Conservation (phyloP, 2,113 vertebrate species). For the Damaliscus lunatus region DNA sequence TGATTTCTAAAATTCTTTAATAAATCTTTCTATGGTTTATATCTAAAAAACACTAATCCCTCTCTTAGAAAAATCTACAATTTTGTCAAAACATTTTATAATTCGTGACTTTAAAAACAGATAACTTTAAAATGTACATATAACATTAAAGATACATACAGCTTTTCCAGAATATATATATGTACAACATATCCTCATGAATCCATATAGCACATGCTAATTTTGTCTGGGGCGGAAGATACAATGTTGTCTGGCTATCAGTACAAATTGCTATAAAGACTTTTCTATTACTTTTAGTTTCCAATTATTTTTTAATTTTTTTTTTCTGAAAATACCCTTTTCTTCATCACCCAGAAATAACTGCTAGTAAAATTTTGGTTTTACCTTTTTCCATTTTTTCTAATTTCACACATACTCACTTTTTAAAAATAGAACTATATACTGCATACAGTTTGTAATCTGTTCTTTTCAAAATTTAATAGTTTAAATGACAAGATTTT, state of each 20-base stretch:
- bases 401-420: neutral
- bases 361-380: neutral
- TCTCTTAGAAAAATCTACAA: neutral
- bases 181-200: neutral
- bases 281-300: neutral
- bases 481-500: neutral
- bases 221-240: neutral
- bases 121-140: neutral
- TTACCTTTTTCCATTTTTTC: neutral
- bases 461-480: neutral
- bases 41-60: neutral
- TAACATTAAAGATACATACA: neutral
- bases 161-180: neutral
- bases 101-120: neutral
- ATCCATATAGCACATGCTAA: neutral
- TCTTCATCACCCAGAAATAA: neutral
- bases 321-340: neutral
- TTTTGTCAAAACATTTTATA: neutral
- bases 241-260: neutral
- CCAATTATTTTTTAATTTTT: neutral
- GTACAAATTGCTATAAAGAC: neutral
- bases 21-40: neutral
- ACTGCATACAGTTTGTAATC: neutral
- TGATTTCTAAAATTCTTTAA: neutral
- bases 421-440: neutral